Evolutionary conservation across 1,140 invertebrate species (phyloP), one percentile per base, ranked within the genome.

Genomic region (Maniola jurtina): DNA sequence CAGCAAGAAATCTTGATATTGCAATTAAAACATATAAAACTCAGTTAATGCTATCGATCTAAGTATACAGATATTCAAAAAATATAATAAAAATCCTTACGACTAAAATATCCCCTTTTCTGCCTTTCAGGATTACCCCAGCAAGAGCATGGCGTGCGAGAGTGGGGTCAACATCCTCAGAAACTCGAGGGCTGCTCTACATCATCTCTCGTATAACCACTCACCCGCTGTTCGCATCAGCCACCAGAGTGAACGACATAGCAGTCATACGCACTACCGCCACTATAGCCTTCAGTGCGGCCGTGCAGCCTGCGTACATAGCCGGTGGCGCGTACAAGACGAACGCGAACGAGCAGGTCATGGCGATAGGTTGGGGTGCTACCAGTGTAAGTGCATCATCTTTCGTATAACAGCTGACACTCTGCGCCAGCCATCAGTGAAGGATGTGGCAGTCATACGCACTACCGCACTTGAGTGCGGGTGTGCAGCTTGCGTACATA

Each of bases 401-500:
- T 48, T 42, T 63, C 92, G 38, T 6, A 84, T 88, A 50, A 82
- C 70, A 0, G 55, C 64, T 6, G 93, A 95, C 75, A 91, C 92
- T 1, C 67, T 88, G 15, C 96, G 54, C 63, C 89, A 0, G 64
- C 72, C 0, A 94, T 93, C 59, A 76, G 93, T 4, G 81, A 88
- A 93, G 95, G 94, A 96, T 71, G 74, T 96, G 5, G 95, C 95
- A 6, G 76, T 88, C 0, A 5, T 88, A 3, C 74, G 84, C 11
- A 79, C 81, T 6, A 68, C 67, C 0, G 13, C 76, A 82, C 0
- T 74, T 73, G 6, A 45, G 50, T 0, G 64, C 68, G 6, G 52
- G 70, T 1, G 73, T 80, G 0, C 76, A 79, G 57, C 55, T 73
- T 0, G 84, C 81, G 5, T 74, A 61, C 9, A 63, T 88, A 0